phyloP scores from a whole-genome alignment of 1,140 invertebrate species.

The Asbolus verrucosus region DNA sequence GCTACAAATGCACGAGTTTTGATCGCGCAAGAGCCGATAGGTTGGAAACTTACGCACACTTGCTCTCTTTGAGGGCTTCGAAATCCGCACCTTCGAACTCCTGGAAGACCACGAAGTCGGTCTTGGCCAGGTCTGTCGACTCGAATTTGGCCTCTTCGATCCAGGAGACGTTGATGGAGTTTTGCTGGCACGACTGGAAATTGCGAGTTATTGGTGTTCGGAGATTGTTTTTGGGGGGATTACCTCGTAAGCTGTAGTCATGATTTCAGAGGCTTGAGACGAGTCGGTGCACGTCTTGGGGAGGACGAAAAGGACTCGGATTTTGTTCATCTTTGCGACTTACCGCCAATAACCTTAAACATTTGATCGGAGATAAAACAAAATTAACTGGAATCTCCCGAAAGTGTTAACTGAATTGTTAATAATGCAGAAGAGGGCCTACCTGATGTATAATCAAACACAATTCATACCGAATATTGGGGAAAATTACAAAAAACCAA shows the following conservation, averaged over 20 bases:
- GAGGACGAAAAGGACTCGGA: constrained; percentile 62
- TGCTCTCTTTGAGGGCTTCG: constrained; percentile 73
- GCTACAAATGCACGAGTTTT: no score
- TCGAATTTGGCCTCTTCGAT: constrained; percentile 66
- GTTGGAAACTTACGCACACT: constrained; percentile 76
- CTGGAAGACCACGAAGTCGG: constrained; percentile 81
- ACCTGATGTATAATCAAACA: no score
- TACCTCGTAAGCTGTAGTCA: constrained; percentile 66
- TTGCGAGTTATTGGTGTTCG: constrained; percentile 29
- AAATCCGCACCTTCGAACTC: constrained; percentile 78
- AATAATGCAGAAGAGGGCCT: no score
- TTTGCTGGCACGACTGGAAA: constrained; percentile 68
- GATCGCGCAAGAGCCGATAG: no score
- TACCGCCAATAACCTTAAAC: neutral
- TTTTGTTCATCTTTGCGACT: constrained; percentile 48
- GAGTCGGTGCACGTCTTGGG: constrained; percentile 58
- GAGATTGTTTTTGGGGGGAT: constrained; percentile 18
- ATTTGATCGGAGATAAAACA: no score
- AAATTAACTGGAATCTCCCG: no score
- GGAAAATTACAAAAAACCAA: no score
- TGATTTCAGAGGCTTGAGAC: constrained; percentile 64
- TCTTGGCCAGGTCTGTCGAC: constrained; percentile 70
- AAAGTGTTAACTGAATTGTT: no score
- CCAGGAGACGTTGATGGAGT: constrained; percentile 68
- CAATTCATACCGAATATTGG: no score